Percentiles rank a stretch among this genome's conserved stretches.
Conservation (phyloP, 1,140 invertebrate genomes). For the Euglossa dilemma region DNA sequence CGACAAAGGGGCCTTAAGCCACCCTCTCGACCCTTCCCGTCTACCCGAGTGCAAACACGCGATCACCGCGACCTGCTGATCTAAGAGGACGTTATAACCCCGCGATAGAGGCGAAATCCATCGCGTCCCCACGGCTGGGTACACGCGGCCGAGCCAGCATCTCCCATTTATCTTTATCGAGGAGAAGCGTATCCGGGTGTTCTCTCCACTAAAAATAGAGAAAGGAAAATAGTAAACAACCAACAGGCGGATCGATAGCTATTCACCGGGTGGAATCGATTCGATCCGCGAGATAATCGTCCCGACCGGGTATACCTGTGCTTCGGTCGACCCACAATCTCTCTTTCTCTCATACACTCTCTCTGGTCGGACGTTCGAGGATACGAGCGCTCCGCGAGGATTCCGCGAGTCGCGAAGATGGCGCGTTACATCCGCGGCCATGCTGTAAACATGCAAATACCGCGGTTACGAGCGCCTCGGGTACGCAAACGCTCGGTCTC, state of each 20-base stretch:
- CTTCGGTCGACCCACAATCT: neutral
- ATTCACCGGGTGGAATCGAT: neutral
- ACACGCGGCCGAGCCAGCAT: neutral
- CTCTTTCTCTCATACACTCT: neutral
- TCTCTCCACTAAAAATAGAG: slow-evolving; percentile 12
- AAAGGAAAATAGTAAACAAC: slow-evolving; percentile 3
- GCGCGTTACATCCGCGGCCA: neutral
- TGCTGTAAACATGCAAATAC: slow-evolving; percentile 46
- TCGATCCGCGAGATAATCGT: neutral
- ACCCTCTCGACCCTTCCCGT: neutral
- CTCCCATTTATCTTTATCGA: slow-evolving; percentile 13
- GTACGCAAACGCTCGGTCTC: neutral
- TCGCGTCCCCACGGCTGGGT: neutral
- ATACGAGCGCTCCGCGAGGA: too few relatives aligned
- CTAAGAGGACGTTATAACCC: neutral
- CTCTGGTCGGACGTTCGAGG: slow-evolving; percentile 12
- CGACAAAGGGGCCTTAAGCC: neutral
- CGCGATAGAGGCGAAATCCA: neutral
- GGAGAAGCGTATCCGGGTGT: neutral
- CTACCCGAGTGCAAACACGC: neutral
- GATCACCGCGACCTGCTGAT: neutral
- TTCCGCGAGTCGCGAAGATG: too few relatives aligned
- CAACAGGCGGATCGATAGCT: neutral
- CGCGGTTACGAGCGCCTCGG: neutral
- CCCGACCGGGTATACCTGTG: neutral